Evolutionary conservation across 2,113 vertebrate genomes (phyloP).

Genomic region (Ammospiza nelsoni): DNA sequence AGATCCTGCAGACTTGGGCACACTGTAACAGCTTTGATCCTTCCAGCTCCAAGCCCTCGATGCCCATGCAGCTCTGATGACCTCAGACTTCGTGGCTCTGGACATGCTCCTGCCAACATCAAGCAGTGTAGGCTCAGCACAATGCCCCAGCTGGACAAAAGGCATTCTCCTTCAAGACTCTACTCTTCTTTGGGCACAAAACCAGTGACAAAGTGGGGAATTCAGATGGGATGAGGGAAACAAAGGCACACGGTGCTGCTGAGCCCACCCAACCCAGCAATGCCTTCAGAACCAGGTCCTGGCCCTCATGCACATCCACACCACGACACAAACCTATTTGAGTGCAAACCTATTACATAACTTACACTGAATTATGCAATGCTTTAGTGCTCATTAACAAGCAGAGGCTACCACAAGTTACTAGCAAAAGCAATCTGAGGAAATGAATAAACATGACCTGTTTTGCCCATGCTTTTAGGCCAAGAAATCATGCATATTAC

Average conservation of each 20-base stretch:
- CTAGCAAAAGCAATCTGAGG: background rate
- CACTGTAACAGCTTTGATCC: background rate
- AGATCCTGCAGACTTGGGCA: background rate
- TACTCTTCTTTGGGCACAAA: background rate
- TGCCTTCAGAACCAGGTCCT: background rate
- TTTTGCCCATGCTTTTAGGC: background rate
- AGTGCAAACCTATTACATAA: background rate
- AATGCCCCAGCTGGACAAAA: background rate
- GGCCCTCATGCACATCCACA: background rate
- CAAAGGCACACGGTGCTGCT: rapidly evolving
- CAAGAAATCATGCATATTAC: background rate
- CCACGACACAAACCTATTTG: background rate
- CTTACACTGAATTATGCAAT: background rate
- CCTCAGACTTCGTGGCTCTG: background rate
- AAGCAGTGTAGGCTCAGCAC: background rate
- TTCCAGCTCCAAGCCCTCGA: background rate
- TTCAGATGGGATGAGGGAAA: background rate
- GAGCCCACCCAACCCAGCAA: rapidly evolving
- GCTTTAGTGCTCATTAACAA: background rate
- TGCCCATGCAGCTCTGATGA: background rate
- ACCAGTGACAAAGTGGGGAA: background rate
- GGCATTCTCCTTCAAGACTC: background rate
- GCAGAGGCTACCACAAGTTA: background rate
- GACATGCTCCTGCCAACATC: background rate
- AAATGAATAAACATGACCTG: background rate